Evolutionary conservation across 2,888 invertebrate genomes (phyloP), one percentile per base, ranked within the genome.

Genomic region (Carterocephalus palaemon): DNA sequence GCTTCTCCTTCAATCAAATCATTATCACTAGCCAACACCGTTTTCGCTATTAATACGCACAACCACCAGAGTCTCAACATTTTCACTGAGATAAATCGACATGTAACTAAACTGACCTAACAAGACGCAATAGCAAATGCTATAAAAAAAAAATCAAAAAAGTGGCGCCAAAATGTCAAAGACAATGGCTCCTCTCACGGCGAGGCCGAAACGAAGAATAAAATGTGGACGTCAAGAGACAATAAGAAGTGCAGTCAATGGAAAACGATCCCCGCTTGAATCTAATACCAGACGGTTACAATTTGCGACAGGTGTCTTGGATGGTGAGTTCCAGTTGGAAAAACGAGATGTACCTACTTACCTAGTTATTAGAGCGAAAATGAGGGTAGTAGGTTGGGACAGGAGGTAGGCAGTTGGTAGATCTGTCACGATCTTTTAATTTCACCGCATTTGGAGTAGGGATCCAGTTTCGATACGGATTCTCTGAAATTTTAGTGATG

Each of bases 31-130:
- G 80, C 74, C 60, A 76, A 82, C 51, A 75, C 81, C 62, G 72
- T 81, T 71, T 81, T 83, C 67, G 81, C 79, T 63, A 82, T 79
- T 54, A 85, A 71, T 62, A 86, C 68, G 63, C 83, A 82, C 81
- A 86, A 75, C 86, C 86, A 86, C 86, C 84, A 85, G 56, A 83
- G 83, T 70, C 67, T 82, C 83, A 83, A 77, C 83, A 85, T 84
- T 72, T 62, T 78, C 70, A 75, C 70, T 66, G 70, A 63, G 69
- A 64, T 64, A 62, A 59, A 59, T 60, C 70, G 62, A 75, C 84
- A 85, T 78, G 64, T 75, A 76, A 74, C 60, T 59, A 59, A 54
- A 62, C 51, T 53, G 52, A 51, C 5, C 13, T 29, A 6, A 60
- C 58, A 60, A 57, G 54, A 39, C 47, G 47, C 47, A n/a, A n/a